Percentiles rank a stretch among this genome's conserved stretches.
These are phyloP conservation scores for Carlito syrichta DNA, from an alignment of 2,113 vertebrate species.

Conservation along the genomic window DNA sequence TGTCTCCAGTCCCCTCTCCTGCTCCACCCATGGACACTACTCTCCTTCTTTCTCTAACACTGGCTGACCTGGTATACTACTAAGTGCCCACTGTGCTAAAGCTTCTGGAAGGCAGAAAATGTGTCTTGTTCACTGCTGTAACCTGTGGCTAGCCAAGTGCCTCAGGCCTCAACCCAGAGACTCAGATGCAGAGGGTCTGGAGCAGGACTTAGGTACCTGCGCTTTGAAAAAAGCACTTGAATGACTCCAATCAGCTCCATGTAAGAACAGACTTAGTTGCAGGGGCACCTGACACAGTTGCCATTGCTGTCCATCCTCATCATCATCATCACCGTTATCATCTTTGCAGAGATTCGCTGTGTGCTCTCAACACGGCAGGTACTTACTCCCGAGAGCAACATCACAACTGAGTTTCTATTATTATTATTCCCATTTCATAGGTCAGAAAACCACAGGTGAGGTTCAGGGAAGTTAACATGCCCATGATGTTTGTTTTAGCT, in stretches of 20 bases:
- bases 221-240: neutral
- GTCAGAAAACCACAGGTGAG: neutral
- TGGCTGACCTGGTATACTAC: neutral
- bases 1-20: neutral
- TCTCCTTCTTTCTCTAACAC: neutral
- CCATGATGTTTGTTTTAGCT: neutral
- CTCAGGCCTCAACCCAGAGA: neutral
- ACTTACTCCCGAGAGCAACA: neutral
- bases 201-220: neutral
- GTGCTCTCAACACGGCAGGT: neutral
- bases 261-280: neutral
- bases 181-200: neutral
- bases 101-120: neutral
- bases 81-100: neutral
- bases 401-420: neutral
- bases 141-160: neutral
- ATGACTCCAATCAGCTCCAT: neutral
- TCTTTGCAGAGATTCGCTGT: neutral
- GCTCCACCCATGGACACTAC: neutral
- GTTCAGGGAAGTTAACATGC: neutral
- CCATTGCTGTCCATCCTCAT: too few relatives aligned
- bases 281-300: neutral
- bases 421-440: neutral
- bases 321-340: rapidly evolving
- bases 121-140: neutral